Percentiles rank a stretch among this genome's conserved stretches.
These are phyloP conservation scores for Spizella passerina DNA, from an alignment of 2,797 vertebrate species.

Conservation along the genomic window DNA sequence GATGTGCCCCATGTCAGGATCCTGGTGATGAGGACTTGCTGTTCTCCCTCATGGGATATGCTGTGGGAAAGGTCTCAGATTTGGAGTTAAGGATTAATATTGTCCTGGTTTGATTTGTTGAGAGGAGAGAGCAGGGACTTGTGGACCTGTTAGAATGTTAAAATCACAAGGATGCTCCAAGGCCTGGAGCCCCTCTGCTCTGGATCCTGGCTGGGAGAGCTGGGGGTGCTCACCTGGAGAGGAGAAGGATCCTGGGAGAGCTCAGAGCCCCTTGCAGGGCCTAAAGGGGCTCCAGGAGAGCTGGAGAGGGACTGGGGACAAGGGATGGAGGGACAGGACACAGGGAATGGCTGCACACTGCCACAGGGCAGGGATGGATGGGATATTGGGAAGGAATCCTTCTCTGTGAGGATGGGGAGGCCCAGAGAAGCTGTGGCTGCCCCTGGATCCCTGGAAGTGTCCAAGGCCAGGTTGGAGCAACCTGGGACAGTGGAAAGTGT, in stretches of 20 bases:
- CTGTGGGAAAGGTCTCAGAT: not conserved
- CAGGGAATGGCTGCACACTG: not conserved
- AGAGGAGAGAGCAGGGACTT: not conserved
- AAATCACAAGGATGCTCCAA: not conserved
- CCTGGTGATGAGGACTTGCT: not conserved
- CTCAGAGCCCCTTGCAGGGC: not conserved
- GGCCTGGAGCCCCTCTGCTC: not conserved
- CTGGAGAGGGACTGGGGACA: not conserved
- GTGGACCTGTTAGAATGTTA: not conserved
- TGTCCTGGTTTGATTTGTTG: not conserved
- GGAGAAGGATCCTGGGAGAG: rapidly evolving
- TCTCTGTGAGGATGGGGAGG: rapidly evolving
- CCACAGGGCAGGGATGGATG: rapidly evolving
- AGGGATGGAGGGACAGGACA: not conserved
- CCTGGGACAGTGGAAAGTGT: rapidly evolving
- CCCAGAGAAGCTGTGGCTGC: not conserved
- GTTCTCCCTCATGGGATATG: not conserved
- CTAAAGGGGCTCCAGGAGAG: not conserved
- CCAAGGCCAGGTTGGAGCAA: rapidly evolving
- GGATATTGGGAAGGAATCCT: rapidly evolving
- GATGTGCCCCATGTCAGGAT: not conserved
- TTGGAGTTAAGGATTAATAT: not conserved
- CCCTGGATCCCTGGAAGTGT: not conserved
- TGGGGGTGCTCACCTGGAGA: not conserved
- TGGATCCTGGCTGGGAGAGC: not conserved